Base-by-base conservation (phyloP, 1,140 invertebrate species). In the Drosophila lini region DNA sequence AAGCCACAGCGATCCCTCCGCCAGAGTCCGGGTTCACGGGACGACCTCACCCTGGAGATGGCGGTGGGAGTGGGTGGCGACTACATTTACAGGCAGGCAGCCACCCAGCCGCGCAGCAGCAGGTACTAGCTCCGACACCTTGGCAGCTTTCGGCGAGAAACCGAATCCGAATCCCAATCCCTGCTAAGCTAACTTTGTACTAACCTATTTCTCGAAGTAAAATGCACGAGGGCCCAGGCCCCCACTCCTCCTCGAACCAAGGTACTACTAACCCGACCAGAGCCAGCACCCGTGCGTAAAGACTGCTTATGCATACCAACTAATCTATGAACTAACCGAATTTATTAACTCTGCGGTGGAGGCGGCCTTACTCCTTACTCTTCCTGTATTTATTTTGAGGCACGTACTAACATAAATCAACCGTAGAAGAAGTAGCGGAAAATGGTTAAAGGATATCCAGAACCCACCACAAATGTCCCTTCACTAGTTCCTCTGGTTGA, bases 111-210 rank as follows among this genome's bases (percentile, higher is more conserved):
- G 34, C 57, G 81, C 25, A 88, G 77, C 62, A 91, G 78, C 83
- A 91, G 90, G 90, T 91, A 91, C 75, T 91, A 57, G 83, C 52
- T 53, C 52, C 69, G n/a, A 41, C 19, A 28, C 15, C 22, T 9
- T 11, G 15, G 22, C 13, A 22, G 22, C 31, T 28, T 28, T 28
- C 25, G 25, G 25, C 25, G 25, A 28, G 25, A 28, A 28, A 28
- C 25, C 25, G 25, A 28, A 28, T 1, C 25, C 25, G 25, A 28
- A 42, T 36, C 52, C 52, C 50, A 28, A 42, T 36, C 52, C 52
- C 50, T 16, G 52, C 48, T 65, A 77, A 68, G 52, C 48, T 65
- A 77, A 68, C 71, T 36, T 22, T 25, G 31, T 47, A 61, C 4
- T 40, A 56, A 71, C 50, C 36, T 45, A 38, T 32, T 61, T 38